Percentiles rank a stretch among this genome's conserved stretches.
phyloP scores from a whole-genome alignment of 2,888 invertebrate genomes.

The Ophonus ardosiacus region DNA sequence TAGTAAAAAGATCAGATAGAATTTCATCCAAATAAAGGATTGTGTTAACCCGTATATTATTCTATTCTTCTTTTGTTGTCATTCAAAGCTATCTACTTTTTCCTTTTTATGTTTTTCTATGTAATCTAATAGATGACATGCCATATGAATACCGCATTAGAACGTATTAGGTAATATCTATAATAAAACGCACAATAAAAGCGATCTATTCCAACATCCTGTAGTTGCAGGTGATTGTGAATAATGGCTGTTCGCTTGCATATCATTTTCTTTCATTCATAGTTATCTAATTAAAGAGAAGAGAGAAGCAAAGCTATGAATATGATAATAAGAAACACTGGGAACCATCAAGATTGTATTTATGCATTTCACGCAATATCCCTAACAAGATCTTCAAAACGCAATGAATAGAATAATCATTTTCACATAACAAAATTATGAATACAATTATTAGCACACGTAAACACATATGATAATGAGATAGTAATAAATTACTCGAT shows the following conservation, averaged over 20 bases:
- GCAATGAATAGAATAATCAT: conserved; percentile 18
- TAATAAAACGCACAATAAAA: conserved; percentile 11
- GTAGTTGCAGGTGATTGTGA: background rate
- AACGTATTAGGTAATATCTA: conserved; percentile 30
- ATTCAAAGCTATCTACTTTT: background rate
- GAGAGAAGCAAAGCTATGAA: conserved; percentile 38
- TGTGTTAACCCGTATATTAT: conserved; percentile 1
- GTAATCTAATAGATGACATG: conserved; percentile 33
- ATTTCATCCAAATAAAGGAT: background rate
- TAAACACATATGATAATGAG: background rate
- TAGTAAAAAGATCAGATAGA: background rate
- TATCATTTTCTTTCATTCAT: conserved; percentile 43
- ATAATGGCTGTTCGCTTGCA: conserved; percentile 27
- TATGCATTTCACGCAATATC: conserved; percentile 29
- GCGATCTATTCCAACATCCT: conserved; percentile 15
- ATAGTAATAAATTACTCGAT: background rate
- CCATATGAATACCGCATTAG: conserved; percentile 22
- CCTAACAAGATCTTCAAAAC: conserved; percentile 32
- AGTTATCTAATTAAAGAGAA: conserved; percentile 48
- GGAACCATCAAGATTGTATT: conserved; percentile 47
- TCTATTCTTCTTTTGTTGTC: background rate
- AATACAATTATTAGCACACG: conserved; percentile 9
- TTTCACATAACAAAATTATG: conserved; percentile 39
- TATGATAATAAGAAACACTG: conserved; percentile 48
- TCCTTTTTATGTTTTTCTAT: background rate